Conservation (phyloP, 2,113 vertebrate genomes). For the Emberiza fucata region DNA sequence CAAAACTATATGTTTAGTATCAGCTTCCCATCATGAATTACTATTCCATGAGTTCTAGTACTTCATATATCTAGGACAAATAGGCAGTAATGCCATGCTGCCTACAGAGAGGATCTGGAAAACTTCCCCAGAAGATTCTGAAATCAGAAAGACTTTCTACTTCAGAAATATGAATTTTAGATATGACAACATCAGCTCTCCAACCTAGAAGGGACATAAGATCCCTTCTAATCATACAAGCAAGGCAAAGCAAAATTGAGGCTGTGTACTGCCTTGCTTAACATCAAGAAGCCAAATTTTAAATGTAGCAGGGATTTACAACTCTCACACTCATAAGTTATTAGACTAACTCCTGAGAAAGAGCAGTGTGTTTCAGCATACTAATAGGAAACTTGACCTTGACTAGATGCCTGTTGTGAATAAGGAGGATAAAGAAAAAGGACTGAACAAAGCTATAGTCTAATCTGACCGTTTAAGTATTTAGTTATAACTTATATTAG, state of each 20-base stretch:
- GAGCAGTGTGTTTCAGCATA: not conserved
- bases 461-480: not conserved
- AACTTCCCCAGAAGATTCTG: not conserved
- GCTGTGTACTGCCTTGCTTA: not conserved
- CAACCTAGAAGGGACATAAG: not conserved
- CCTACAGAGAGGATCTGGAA: not conserved
- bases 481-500: not conserved
- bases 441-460: not conserved
- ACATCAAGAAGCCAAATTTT: not conserved
- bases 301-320: slow-evolving; percentile 4
- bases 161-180: not conserved
- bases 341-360: not conserved
- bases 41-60: not conserved
- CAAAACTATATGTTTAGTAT: not conserved
- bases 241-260: not conserved
- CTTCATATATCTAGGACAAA: not conserved
- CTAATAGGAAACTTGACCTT: slow-evolving; percentile 19
- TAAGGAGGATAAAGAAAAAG: not conserved
- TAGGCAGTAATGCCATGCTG: not conserved
- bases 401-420: not conserved
- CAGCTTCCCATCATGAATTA: not conserved
- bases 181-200: not conserved
- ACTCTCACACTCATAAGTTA: not conserved
- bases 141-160: not conserved
- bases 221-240: not conserved